Percentiles rank a stretch among this genome's conserved stretches.
Conservation (phyloP, 2,888 invertebrate genomes). For the Heliothis peltigera region DNA sequence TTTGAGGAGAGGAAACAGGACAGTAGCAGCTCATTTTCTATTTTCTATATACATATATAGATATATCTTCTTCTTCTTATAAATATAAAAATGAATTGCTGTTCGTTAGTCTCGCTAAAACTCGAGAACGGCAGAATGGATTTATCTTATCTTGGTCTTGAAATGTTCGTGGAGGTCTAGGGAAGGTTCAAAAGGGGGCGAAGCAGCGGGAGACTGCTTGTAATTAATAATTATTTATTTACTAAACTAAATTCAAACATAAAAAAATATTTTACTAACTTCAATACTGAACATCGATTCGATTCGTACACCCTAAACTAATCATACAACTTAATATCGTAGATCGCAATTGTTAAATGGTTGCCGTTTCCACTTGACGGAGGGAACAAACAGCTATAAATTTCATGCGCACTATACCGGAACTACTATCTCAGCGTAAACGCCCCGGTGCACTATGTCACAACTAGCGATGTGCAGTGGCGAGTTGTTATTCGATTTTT, state of each 20-base stretch:
- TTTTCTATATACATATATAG: too few relatives aligned
- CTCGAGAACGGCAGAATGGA: too few relatives aligned
- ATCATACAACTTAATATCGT: constrained; percentile 63
- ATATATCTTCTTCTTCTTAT: too few relatives aligned
- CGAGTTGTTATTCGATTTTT: neutral
- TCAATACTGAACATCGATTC: neutral
- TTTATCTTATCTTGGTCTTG: too few relatives aligned
- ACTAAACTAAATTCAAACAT: neutral
- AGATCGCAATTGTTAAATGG: constrained; percentile 80
- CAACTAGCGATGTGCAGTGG: constrained; percentile 29
- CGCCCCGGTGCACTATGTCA: constrained; percentile 62
- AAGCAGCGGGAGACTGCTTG: too few relatives aligned
- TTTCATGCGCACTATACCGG: constrained; percentile 70
- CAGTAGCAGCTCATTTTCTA: too few relatives aligned
- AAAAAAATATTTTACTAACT: neutral
- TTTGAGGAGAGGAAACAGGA: too few relatives aligned
- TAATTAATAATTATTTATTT: too few relatives aligned
- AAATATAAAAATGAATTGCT: too few relatives aligned
- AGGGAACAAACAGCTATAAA: constrained; percentile 79
- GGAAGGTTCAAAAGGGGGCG: too few relatives aligned
- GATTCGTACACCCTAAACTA: constrained; percentile 24
- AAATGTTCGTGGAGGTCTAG: too few relatives aligned
- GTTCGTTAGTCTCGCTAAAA: too few relatives aligned
- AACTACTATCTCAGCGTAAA: constrained; percentile 74
- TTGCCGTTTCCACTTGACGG: constrained; percentile 72